A percentile compares a stretch with the other conserved stretches of the same genome.
phyloP scores from a whole-genome alignment of 2,113 vertebrate species.

The Spea multiplicata region DNA sequence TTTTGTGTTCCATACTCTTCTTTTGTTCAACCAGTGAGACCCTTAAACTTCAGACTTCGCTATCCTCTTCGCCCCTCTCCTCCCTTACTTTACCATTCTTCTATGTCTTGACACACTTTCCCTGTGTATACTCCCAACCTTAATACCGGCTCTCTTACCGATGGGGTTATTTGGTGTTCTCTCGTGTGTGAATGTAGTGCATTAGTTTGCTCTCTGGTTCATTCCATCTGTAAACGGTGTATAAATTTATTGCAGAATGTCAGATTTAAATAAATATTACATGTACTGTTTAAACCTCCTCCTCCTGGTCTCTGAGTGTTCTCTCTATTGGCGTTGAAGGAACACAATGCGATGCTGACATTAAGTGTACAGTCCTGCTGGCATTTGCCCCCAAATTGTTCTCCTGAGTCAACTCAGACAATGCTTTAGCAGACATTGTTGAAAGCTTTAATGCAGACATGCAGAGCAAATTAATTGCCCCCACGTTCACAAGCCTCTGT shows the following conservation, averaged over 20 bases:
- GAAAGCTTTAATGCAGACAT: too few species aligned
- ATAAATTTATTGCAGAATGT: conserved; percentile 36
- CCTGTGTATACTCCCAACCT: too few species aligned
- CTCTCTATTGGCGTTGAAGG: neutral
- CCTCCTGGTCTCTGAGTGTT: neutral
- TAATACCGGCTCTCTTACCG: neutral
- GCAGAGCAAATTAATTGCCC: too few species aligned
- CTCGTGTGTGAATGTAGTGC: conserved; percentile 33
- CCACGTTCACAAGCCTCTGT: too few species aligned
- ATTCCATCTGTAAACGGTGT: conserved; percentile 44
- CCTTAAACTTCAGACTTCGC: too few species aligned
- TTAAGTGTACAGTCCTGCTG: neutral
- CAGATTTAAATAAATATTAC: conserved; percentile 36
- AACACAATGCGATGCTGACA: neutral
- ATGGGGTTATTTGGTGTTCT: conserved; percentile 11
- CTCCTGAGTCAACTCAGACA: neutral
- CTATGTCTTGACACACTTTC: too few species aligned
- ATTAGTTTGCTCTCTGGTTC: conserved; percentile 30
- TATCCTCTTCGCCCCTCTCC: too few species aligned
- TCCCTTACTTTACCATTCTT: too few species aligned
- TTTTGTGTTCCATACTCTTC: too few species aligned
- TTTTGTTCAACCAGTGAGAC: too few species aligned
- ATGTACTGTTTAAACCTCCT: neutral
- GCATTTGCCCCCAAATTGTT: neutral
- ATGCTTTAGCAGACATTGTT: neutral